Evolutionary conservation across 2,888 invertebrate species (phyloP), one percentile per base, ranked within the genome.

Genomic region (Heteromyza rotundicornis): DNA sequence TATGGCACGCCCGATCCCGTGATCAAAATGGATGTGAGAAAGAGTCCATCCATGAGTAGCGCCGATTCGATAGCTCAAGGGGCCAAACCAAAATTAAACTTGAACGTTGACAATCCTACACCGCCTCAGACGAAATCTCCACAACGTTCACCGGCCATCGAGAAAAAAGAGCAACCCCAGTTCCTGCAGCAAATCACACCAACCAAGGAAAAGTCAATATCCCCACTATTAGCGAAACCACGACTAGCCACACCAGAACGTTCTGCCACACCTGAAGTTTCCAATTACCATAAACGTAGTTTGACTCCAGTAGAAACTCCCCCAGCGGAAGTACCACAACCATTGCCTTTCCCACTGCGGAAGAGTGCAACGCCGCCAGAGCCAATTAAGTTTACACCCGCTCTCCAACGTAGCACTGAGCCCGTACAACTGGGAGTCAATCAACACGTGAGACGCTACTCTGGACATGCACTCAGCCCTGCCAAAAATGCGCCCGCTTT

Each of bases 1-100:
- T 86, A 86, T 67, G 87, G 87, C 12, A 85, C 84, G 24, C 84
- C 86, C 0, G 85, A 85, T 67, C 72, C 78, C 40, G 70, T 74
- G 12, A 67, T 74, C 0, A 75, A 74, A 52, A 71, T 74, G 67
- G 76, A 76, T 53, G 65, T 75, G 16, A 73, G 73, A 2, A 79
- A 77, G 59, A 80, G 80, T 64, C 75, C 82, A 1, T 79, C 80
- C 8, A 63, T 70, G 7, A 73, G 73, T 63, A 73, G 72, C 14
- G 71, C 73, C 1, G 73, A 75, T 23, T 69, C 70, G 2, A 40
- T 65, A 14, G 69, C 68, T 1, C 71, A 64, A 58, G 57, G 3
- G 23, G 52, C 17, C 16, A 61, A 65, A 24, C 66, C 77, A 0
- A 77, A 73, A 50, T 59, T 75, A 0, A 72, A 65, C 17, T 51